Conservation (phyloP, 1,140 invertebrate genomes). For the Argopecten irradians region DNA sequence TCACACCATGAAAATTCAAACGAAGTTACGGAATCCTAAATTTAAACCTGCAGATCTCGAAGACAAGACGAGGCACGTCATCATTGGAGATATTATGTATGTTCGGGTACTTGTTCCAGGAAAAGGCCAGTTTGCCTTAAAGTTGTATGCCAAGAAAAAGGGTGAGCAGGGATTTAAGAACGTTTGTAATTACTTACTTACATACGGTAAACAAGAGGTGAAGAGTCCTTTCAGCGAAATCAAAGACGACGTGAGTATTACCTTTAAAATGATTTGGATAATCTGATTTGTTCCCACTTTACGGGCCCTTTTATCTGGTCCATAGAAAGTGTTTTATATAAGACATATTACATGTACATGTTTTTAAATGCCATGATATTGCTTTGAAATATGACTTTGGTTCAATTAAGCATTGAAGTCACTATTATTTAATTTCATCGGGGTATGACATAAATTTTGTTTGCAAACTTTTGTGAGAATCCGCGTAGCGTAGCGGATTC, state of each 20-base stretch:
- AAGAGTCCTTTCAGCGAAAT: conserved; percentile 8
- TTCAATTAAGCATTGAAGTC: too few species aligned
- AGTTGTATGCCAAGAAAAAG: not conserved
- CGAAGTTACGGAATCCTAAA: not conserved
- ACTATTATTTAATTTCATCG: too few species aligned
- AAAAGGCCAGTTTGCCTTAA: not conserved
- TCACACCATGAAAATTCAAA: not conserved
- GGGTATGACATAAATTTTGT: too few species aligned
- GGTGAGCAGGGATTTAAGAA: conserved; percentile 15
- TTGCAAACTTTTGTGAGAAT: too few species aligned
- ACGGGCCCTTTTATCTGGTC: too few species aligned
- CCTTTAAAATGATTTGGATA: too few species aligned
- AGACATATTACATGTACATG: too few species aligned
- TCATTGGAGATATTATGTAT: not conserved
- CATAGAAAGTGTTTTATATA: too few species aligned
- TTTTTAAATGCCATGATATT: too few species aligned
- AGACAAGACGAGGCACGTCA: not conserved
- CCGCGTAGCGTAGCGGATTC: too few species aligned
- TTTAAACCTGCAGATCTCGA: not conserved
- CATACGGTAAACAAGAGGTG: not conserved
- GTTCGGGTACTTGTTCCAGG: not conserved
- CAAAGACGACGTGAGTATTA: not conserved
- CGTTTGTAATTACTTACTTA: not conserved
- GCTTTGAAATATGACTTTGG: too few species aligned
- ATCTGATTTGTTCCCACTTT: too few species aligned